Conservation (phyloP, 2,113 vertebrate genomes). For the Tragulus kanchil region DNA sequence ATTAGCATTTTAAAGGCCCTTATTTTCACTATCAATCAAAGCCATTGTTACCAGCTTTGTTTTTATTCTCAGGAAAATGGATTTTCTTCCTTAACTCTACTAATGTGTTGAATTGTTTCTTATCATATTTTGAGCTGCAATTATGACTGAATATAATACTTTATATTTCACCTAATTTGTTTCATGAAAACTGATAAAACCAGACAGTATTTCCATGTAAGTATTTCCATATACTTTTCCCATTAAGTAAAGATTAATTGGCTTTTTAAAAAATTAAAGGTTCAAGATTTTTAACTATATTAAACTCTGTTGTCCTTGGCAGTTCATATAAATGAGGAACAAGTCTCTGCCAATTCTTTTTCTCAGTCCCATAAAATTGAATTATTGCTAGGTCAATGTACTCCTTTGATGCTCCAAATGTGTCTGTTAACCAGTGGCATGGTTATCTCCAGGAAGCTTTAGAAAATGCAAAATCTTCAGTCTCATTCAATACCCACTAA, state of each 20-base stretch:
- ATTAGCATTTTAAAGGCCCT: not conserved
- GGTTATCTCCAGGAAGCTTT: not conserved
- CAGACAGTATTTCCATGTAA: not conserved
- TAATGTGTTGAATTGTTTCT: not conserved
- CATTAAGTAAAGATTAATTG: not conserved
- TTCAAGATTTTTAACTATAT: not conserved
- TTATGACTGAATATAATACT: not conserved
- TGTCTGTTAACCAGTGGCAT: not conserved
- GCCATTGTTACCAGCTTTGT: not conserved
- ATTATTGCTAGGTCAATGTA: not conserved
- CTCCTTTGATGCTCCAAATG: not conserved
- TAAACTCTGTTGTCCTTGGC: not conserved
- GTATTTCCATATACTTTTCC: not conserved
- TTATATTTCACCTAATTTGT: not conserved
- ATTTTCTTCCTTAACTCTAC: not conserved
- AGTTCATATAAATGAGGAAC: not conserved
- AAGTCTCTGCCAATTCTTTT: not conserved
- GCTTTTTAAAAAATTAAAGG: not conserved
- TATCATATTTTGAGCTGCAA: not conserved
- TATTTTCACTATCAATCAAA: not conserved
- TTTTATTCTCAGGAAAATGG: conserved; percentile 26
- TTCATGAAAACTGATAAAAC: not conserved
- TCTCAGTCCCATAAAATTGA: not conserved
- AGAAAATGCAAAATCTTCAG: not conserved
- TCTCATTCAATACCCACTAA: not conserved